These are phyloP conservation scores for Columba guinea DNA, from an alignment of 2,797 vertebrate genomes.

Conservation along the genomic window DNA sequence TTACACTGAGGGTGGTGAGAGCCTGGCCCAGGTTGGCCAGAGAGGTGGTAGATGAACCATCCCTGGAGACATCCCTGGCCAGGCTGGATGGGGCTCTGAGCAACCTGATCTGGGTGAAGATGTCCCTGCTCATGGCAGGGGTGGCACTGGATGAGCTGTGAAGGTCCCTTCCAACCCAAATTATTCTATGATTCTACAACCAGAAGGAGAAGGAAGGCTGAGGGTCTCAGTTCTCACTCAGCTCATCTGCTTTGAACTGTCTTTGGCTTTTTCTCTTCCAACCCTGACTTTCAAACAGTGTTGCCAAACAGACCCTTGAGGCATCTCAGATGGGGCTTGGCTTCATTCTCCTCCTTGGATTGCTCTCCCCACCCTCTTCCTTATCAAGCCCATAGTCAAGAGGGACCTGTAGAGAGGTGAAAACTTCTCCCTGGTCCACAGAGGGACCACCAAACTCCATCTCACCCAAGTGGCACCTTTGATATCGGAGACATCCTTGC, in stretches of 20 bases:
- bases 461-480: not conserved
- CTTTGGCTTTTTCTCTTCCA: not conserved
- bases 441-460: not conserved
- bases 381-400: not conserved
- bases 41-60: no score
- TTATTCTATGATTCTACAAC: not conserved
- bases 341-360: not conserved
- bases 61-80: no score
- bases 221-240: not conserved
- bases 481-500: not conserved
- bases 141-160: no score
- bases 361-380: not conserved
- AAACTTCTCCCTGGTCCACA: not conserved
- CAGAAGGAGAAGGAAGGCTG: not conserved
- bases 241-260: not conserved
- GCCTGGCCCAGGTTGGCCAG: no score
- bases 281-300: not conserved
- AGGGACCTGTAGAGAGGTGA: not conserved
- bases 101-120: no score
- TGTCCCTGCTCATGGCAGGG: no score
- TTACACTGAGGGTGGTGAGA: no score
- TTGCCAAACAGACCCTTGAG: not conserved
- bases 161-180: no score
- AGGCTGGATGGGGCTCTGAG: no score
- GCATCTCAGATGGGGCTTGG: not conserved